Evolutionary conservation across 2,888 invertebrate genomes (phyloP).

Genomic region (Celastrina argiolus): DNA sequence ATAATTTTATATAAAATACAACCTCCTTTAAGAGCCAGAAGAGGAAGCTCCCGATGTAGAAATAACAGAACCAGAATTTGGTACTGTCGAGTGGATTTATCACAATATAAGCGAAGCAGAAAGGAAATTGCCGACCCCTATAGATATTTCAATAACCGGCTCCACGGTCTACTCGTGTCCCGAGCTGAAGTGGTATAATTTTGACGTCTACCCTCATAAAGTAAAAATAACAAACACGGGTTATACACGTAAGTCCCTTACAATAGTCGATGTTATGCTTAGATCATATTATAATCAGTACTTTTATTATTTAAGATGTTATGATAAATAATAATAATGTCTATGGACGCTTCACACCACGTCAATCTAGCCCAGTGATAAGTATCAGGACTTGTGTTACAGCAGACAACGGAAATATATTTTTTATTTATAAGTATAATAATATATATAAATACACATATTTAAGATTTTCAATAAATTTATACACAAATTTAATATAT

Average conservation of each 20-base stretch:
- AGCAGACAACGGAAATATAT: no score
- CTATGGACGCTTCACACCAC: no score
- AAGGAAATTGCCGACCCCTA: slow-evolving; percentile 58
- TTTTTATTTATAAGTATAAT: no score
- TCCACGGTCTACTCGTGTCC: slow-evolving; percentile 59
- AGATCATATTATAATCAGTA: no score
- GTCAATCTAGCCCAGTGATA: no score
- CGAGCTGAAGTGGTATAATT: slow-evolving; percentile 76
- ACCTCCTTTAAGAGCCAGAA: slow-evolving; percentile 38
- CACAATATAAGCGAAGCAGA: slow-evolving; percentile 53
- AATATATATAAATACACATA: no score
- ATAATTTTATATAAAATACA: background rate
- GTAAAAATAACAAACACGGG: slow-evolving; percentile 83
- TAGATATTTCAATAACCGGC: slow-evolving; percentile 61
- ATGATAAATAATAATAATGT: no score
- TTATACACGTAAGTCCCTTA: slow-evolving; percentile 72
- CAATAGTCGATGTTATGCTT: background rate
- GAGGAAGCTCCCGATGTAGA: slow-evolving; percentile 32
- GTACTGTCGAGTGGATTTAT: slow-evolving; percentile 57
- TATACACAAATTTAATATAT: no score
- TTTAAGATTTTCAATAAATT: no score
- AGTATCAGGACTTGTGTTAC: no score
- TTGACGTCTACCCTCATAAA: slow-evolving; percentile 78
- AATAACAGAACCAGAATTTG: slow-evolving; percentile 42
- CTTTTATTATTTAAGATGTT: no score